phyloP scores from a whole-genome alignment of 23 tunicate species.

The Pegea sp. region DNA sequence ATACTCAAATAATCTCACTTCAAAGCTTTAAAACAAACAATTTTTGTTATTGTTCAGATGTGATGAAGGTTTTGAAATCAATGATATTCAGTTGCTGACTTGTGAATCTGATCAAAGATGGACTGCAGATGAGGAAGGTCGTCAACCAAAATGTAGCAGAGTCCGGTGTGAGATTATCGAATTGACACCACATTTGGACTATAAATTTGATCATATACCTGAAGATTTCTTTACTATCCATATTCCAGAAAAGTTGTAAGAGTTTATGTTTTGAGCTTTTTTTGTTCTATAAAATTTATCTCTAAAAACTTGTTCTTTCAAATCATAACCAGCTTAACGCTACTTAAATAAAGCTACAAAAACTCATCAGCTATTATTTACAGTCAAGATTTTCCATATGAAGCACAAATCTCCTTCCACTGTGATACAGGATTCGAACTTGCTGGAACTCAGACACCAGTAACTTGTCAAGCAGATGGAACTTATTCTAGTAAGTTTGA shows the following conservation, averaged over 20 bases:
- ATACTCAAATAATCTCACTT: too few species aligned
- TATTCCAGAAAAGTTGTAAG: not conserved
- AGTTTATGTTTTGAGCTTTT: too few species aligned
- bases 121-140: constrained; percentile 2
- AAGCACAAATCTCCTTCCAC: constrained; percentile 2
- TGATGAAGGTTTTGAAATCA: constrained; percentile 10
- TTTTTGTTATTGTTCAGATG: constrained; percentile 2
- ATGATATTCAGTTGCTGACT: not conserved
- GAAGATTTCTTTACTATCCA: not conserved
- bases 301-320: too few species aligned
- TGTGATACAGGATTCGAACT: constrained; percentile 4
- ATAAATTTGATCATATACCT: not conserved
- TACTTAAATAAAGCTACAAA: not conserved
- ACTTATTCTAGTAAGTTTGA: constrained; percentile 2
- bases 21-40: not conserved
- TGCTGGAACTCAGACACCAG: not conserved
- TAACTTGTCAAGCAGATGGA: constrained; percentile 1
- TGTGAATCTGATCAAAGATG: not conserved
- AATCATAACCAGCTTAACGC: not conserved
- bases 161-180: not conserved
- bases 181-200: not conserved
- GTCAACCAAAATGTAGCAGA: constrained; percentile 2
- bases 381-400: constrained; percentile 1
- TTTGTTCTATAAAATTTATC: too few species aligned
- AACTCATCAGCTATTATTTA: not conserved